A percentile compares a stretch with the other conserved stretches of the same genome.
Conservation (phyloP, 2,113 vertebrate genomes). For the Ancistrus triradiatus region DNA sequence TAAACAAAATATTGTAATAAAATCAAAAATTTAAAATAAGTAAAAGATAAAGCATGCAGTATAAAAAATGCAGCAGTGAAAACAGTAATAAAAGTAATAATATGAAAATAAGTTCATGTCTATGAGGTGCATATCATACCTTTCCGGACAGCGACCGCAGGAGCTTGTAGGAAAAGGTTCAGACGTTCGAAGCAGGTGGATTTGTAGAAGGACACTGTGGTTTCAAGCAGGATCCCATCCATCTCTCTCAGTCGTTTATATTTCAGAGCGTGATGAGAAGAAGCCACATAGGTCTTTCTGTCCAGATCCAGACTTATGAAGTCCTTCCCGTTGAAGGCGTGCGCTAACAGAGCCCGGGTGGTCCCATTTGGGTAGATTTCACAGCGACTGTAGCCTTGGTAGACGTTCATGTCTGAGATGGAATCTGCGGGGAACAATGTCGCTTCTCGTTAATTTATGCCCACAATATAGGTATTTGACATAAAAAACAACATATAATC, state of each 20-base stretch:
- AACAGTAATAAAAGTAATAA: too few relatives aligned
- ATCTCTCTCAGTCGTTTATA: neutral
- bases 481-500: too few relatives aligned
- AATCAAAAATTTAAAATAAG: too few relatives aligned
- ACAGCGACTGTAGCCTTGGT: conserved; percentile 19
- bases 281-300: neutral
- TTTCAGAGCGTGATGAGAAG: neutral
- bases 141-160: neutral
- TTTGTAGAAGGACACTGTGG: neutral
- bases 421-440: too few relatives aligned
- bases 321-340: conserved; percentile 15
- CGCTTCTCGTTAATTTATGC: too few relatives aligned
- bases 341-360: neutral
- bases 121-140: neutral
- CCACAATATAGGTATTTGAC: too few relatives aligned
- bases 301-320: conserved; percentile 12
- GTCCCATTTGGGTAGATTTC: conserved; percentile 17
- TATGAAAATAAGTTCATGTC: too few relatives aligned
- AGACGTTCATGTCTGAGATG: neutral
- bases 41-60: too few relatives aligned
- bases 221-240: neutral
- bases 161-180: neutral
- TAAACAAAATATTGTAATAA: too few relatives aligned
- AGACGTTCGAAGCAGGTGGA: conserved; percentile 6
- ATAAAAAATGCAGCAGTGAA: too few relatives aligned